These are phyloP conservation scores for Neopipo cinnamomea DNA, from an alignment of 2,113 vertebrate genomes.

Conservation along the genomic window DNA sequence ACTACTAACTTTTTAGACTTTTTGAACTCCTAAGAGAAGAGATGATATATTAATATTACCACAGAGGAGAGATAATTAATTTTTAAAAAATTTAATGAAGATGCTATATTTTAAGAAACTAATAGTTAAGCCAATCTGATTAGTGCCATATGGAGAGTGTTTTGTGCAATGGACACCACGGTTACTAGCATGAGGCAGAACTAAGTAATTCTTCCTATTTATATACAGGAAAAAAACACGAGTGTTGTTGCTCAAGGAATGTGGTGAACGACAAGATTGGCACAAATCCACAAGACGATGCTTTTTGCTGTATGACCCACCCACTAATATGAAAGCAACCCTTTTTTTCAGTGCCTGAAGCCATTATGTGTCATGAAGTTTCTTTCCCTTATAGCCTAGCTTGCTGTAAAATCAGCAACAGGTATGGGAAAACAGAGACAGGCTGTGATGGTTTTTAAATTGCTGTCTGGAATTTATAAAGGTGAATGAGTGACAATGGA, in stretches of 20 bases:
- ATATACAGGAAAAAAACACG: neutral
- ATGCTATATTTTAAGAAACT: slow-evolving; percentile 71
- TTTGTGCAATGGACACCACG: slow-evolving; percentile 39
- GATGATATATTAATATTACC: slow-evolving; percentile 19
- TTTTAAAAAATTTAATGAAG: neutral
- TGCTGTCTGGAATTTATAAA: neutral
- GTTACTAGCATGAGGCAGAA: slow-evolving; percentile 28
- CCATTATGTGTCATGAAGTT: neutral
- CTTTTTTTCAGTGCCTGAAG: neutral
- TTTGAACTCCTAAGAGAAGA: slow-evolving; percentile 29
- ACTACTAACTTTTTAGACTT: slow-evolving; percentile 34
- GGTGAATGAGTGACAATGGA: neutral
- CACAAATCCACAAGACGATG: slow-evolving; percentile 6
- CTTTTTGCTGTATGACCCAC: neutral
- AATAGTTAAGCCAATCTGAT: slow-evolving; percentile 65
- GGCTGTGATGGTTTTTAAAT: neutral
- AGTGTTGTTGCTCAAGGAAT: neutral
- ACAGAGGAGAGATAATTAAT: slow-evolving; percentile 32
- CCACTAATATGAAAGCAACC: neutral
- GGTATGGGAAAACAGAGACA: neutral
- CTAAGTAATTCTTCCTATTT: slow-evolving; percentile 49
- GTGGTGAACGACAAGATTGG: neutral
- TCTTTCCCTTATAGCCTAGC: neutral
- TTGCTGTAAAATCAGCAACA: neutral
- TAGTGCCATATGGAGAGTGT: slow-evolving; percentile 67